Evolutionary conservation across 1,140 invertebrate genomes (phyloP), one percentile per base, ranked within the genome.

Genomic region (Scylla paramamosain): DNA sequence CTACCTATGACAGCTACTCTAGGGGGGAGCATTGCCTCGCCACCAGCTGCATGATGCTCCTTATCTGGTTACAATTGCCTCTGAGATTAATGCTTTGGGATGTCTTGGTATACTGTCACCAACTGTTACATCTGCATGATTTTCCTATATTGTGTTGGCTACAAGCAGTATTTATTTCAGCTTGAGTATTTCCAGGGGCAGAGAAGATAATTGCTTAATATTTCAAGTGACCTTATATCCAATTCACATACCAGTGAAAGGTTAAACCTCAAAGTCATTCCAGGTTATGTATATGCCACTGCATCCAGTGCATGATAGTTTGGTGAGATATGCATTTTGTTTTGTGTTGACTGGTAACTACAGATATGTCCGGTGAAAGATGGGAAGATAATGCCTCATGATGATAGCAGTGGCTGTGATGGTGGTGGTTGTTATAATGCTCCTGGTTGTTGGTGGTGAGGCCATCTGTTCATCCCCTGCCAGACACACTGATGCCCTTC

Each of bases 21-120:
- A 87, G 39, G 8, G 45, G 46, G 90, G 59, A 25, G 52, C 28
- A 25, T 28, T 32, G 32, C n/a, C 45, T 91, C 25, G 29, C 52
- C 90, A 77, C 90, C 77, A 91, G 20, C 31, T 52, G 89, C 89
- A 59, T 59, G 52, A 20, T 20, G n/a, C 67, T 77, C 67, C 67
- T 3, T 77, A 7, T 77, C 67, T n/a, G 25, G 20, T 77, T 7
- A n/a, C 67, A 77, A 2, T 77, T 25, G 2, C n/a, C 52, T 77
- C n/a, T n/a, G 67, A 25, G 67, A 77, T 77, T n/a, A n/a, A 77
- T 77, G 67, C 20, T 77, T 25, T 77, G n/a, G n/a, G 67, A n/a
- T 77, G 25, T 77, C 16, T 77, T n/a, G 25, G 12, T 20, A 77
- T 77, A n/a, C 67, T n/a, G 67, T 77, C 67, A 77, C 67, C 67